Base-by-base conservation (phyloP, 53 echinoderm and acorn worm species). In the Echinometra lucunter region DNA sequence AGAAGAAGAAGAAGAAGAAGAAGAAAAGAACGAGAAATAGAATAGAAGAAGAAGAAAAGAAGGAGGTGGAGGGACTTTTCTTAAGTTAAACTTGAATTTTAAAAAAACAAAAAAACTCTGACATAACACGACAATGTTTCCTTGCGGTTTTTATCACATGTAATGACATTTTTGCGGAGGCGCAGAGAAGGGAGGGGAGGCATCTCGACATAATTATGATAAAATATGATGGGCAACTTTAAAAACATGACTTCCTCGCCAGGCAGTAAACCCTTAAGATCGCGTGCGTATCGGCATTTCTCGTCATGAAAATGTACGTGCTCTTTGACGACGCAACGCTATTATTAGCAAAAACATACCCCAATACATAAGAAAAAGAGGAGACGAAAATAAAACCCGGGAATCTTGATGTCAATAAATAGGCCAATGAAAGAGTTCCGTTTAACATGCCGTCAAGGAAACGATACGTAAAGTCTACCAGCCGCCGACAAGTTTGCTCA, bases 351-450 rank as follows among this genome's bases (percentile, higher is more conserved):
- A 28, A 49, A 85, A 45, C n/a, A n/a, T n/a, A n/a, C 5, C 85
- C 27, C 47, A 8, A 25, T 49, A 49, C 47, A 85, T 4, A 85
- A 49, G 28, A 42, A 44, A 42, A 44, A 53, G 44, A 42, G 27
- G 23, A n/a, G 85, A 47, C 85, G 2, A 85, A 85, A 85, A 85
- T 85, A 85, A 49, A 85, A 47, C 85, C 49, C 11, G 85, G 18
- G 49, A 47, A 47, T 85, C 0, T 85, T 53, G 85, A 85, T 85
- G 85, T 45, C 85, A 85, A 23, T 85, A 47, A 47, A 85, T 25
- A 49, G 85, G 85, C 45, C 85, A 85, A 85, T 85, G 85, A 85
- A 85, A 85, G 45, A 85, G 85, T 85, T 85, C 85, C 85, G 85
- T 85, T n/a, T 19, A 38, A 78, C 78, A 78, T 35, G 78, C 78